A percentile compares a stretch with the other conserved stretches of the same genome.
These are phyloP conservation scores for Eciton burchellii DNA, from an alignment of 1,140 invertebrate species.

Conservation along the genomic window DNA sequence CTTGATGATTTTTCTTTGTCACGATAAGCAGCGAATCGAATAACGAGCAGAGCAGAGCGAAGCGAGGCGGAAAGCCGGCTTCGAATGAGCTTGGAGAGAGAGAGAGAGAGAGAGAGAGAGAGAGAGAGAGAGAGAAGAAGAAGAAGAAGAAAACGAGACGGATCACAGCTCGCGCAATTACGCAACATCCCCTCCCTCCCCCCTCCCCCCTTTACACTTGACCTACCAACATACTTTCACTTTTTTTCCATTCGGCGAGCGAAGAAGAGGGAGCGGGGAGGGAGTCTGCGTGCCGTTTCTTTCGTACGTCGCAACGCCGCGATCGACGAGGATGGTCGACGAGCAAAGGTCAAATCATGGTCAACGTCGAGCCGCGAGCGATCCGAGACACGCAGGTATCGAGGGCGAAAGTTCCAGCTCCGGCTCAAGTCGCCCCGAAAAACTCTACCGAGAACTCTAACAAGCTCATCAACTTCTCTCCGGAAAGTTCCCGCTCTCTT, in stretches of 20 bases:
- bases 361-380: neutral
- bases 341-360: neutral
- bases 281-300: constrained; percentile 41
- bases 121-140: neutral
- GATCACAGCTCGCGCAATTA: constrained; percentile 35
- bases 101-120: too few relatives aligned
- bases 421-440: neutral
- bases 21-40: too few relatives aligned
- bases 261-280: too few relatives aligned
- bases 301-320: constrained; percentile 24
- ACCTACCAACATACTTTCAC: constrained; percentile 82
- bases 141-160: constrained; percentile 14
- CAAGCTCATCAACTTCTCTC: constrained; percentile 37
- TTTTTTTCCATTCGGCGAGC: constrained; percentile 75
- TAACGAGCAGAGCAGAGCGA: too few relatives aligned
- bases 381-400: neutral
- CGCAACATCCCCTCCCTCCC: constrained; percentile 57
- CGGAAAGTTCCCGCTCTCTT: neutral
- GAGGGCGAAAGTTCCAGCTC: constrained; percentile 58
- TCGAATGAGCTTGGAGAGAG: too few relatives aligned
- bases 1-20: too few relatives aligned
- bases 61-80: too few relatives aligned
- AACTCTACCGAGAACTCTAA: constrained; percentile 25
- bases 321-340: constrained; percentile 42
- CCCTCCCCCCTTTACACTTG: constrained; percentile 73